phyloP scores from a whole-genome alignment of 2,888 invertebrate genomes.

The Andrena bucephala region DNA sequence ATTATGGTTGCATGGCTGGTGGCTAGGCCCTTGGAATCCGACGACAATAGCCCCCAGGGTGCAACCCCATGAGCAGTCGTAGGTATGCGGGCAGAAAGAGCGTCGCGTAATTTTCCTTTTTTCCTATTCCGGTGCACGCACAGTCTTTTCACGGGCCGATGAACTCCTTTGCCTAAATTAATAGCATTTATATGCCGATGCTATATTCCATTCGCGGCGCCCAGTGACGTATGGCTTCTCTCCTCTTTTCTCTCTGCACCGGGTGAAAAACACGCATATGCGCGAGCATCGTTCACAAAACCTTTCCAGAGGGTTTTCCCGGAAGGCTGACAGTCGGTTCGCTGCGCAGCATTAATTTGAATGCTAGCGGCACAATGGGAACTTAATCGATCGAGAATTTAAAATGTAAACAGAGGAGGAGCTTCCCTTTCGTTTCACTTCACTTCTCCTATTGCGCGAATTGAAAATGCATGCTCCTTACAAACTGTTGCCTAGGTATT shows the following conservation, averaged over 20 bases:
- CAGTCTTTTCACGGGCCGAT: constrained; percentile 81
- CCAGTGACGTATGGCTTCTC: constrained; percentile 73
- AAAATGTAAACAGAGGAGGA: constrained; percentile 53
- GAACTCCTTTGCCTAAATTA: constrained; percentile 82
- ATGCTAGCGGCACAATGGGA: constrained; percentile 27
- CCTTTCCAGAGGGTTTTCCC: constrained; percentile 13
- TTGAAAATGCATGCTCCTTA: background rate
- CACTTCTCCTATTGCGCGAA: background rate
- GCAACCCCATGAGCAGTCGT: constrained; percentile 72
- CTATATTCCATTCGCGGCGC: constrained; percentile 39
- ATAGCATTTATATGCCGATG: constrained; percentile 80
- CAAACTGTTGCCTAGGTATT: background rate
- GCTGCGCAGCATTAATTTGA: constrained; percentile 65
- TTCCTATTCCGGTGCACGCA: constrained; percentile 48
- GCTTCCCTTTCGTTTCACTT: background rate
- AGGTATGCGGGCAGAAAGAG: constrained; percentile 66
- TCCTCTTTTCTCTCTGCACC: background rate
- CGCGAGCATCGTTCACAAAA: constrained; percentile 60
- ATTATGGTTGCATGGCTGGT: constrained; percentile 74
- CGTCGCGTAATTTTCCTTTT: constrained; percentile 71
- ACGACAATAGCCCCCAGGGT: constrained; percentile 78
- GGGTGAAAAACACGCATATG: constrained; percentile 71
- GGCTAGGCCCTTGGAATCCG: constrained; percentile 65
- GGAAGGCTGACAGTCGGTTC: constrained; percentile 24
- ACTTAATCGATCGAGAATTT: constrained; percentile 68